Conservation (phyloP, 2,888 invertebrate genomes). For the Margaritifera margaritifera region DNA sequence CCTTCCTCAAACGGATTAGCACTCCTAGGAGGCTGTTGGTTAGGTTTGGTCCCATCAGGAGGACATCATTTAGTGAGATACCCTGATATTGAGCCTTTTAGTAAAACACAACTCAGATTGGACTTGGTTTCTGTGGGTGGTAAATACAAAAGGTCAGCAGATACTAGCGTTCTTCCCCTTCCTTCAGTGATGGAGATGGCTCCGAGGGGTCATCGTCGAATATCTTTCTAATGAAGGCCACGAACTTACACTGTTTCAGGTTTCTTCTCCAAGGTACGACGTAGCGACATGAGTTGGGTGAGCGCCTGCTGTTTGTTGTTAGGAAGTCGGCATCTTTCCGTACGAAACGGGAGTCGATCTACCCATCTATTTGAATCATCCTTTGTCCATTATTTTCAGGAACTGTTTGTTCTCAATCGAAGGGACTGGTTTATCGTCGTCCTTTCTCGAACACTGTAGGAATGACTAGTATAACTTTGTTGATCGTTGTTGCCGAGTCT, state of each 20-base stretch:
- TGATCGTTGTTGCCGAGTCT: too few species aligned
- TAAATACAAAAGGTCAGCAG: conserved; percentile 6
- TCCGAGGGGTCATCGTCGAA: conserved; percentile 1
- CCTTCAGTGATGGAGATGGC: conserved; percentile 1
- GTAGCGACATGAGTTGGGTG: too few species aligned
- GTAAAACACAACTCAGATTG: conserved; percentile 5
- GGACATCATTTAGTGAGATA: conserved; percentile 10
- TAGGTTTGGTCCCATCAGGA: neutral
- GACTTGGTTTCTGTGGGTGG: conserved; percentile 5
- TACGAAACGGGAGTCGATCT: conserved; percentile 23
- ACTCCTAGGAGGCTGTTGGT: neutral
- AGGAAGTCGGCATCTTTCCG: conserved; percentile 5
- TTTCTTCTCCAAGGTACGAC: too few species aligned
- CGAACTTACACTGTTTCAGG: neutral
- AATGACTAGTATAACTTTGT: too few species aligned
- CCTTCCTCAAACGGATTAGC: neutral
- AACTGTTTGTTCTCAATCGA: conserved; percentile 23
- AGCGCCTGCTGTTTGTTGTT: too few species aligned
- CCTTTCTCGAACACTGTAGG: conserved; percentile 1
- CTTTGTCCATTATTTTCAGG: conserved; percentile 12
- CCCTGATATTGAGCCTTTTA: neutral
- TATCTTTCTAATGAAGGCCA: conserved; percentile 2
- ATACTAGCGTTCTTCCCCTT: conserved; percentile 9
- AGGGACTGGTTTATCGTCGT: conserved; percentile 13
- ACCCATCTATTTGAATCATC: conserved; percentile 14